These are phyloP conservation scores for Parnassius apollo DNA, from an alignment of 2,888 invertebrate genomes.

Conservation along the genomic window DNA sequence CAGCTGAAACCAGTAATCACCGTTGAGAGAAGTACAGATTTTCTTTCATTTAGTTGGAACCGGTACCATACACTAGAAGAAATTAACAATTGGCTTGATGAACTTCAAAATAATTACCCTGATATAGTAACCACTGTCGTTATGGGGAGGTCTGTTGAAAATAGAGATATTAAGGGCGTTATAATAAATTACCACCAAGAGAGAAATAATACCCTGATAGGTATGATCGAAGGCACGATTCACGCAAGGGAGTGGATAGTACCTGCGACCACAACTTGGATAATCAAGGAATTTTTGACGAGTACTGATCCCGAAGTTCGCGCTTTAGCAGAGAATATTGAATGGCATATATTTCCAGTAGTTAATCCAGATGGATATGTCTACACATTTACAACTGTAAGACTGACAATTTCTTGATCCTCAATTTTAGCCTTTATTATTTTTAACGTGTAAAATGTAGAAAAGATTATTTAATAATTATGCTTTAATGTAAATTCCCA, in stretches of 20 bases:
- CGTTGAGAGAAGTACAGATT: conserved; percentile 43
- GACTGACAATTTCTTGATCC: conserved; percentile 28
- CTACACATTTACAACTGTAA: conserved; percentile 83
- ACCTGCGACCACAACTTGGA: conserved; percentile 83
- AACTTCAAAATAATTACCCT: conserved; percentile 72
- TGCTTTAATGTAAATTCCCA: too few species aligned
- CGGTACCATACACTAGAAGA: conserved; percentile 81
- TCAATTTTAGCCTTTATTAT: too few species aligned
- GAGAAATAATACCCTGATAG: conserved; percentile 62
- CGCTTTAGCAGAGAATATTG: conserved; percentile 82
- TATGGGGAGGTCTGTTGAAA: conserved; percentile 83
- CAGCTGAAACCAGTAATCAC: conserved; percentile 52
- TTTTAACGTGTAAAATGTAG: too few species aligned
- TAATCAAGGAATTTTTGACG: conserved; percentile 85
- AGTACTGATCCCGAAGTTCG: conserved; percentile 75
- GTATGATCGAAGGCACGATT: conserved; percentile 82
- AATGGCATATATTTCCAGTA: conserved; percentile 89
- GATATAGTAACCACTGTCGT: conserved; percentile 68
- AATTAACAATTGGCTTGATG: conserved; percentile 82
- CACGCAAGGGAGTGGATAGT: conserved; percentile 90
- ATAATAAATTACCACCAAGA: conserved; percentile 61
- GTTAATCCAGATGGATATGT: conserved; percentile 88
- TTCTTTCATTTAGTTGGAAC: conserved; percentile 72
- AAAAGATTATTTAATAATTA: too few species aligned
- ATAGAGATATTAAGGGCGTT: conserved; percentile 81